Evolutionary conservation across 30 jellyfish, hydroid and myxozoan species (phyloP).

Genomic region (Mastigias papua): DNA sequence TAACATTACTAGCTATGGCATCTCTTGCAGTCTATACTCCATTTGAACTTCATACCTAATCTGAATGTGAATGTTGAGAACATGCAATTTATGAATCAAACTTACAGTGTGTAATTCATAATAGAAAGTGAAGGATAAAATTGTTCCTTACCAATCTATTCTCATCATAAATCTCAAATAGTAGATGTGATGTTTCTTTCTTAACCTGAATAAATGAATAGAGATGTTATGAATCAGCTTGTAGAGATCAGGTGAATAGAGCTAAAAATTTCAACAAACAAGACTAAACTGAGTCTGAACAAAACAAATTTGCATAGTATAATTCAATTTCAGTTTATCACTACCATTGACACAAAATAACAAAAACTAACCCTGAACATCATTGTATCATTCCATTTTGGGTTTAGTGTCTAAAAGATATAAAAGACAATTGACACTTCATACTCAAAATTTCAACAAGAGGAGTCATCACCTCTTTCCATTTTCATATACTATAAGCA

Average conservation of each 20-base stretch:
- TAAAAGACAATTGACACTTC: not conserved
- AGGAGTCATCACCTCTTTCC: not conserved
- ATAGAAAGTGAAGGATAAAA: not conserved
- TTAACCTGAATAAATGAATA: conserved; percentile 58
- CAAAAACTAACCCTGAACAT: conserved; percentile 71
- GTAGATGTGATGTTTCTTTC: conserved; percentile 55
- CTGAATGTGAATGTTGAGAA: too few species aligned
- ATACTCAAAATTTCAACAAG: not conserved
- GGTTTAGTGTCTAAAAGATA: conserved; percentile 83
- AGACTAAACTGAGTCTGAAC: too few species aligned
- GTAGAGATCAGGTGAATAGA: too few species aligned
- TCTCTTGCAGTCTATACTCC: not conserved
- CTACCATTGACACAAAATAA: not conserved
- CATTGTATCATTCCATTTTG: conserved; percentile 82
- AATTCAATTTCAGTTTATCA: too few species aligned
- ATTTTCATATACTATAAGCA: too few species aligned
- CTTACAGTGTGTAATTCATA: not conserved
- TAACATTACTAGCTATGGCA: too few species aligned
- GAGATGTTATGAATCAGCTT: not conserved
- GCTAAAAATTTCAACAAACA: too few species aligned
- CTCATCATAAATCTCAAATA: conserved; percentile 90
- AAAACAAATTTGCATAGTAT: too few species aligned
- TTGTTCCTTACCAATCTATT: conserved; percentile 80
- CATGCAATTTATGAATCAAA: not conserved
- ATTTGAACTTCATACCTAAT: too few species aligned